These are phyloP conservation scores for Panthera tigris DNA, from an alignment of 2,113 vertebrate species.

Conservation along the genomic window DNA sequence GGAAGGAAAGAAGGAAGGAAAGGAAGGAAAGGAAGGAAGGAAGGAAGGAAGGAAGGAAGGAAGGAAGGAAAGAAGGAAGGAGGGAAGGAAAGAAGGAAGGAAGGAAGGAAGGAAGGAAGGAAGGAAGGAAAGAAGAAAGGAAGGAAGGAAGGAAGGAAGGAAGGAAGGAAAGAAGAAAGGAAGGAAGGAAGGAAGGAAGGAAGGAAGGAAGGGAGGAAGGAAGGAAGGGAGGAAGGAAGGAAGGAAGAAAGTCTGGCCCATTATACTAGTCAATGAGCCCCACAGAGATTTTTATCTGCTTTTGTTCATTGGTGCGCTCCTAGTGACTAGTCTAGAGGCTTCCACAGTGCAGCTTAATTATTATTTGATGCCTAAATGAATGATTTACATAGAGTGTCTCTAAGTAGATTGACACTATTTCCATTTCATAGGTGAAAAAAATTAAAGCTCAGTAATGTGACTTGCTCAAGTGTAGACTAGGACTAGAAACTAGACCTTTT, in stretches of 20 bases:
- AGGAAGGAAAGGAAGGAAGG: too few relatives aligned
- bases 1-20: too few relatives aligned
- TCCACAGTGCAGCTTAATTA: neutral
- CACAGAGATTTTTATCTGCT: neutral
- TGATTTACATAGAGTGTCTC: neutral
- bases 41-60: too few relatives aligned
- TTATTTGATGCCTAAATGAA: neutral
- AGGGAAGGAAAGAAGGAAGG: too few relatives aligned
- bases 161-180: fast-evolving
- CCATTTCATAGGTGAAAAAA: neutral
- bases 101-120: too few relatives aligned
- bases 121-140: neutral
- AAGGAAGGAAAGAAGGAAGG: too few relatives aligned
- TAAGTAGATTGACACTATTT: neutral
- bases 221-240: fast-evolving
- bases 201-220: too few relatives aligned
- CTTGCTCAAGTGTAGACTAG: neutral
- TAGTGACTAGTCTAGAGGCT: neutral
- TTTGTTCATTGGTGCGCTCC: neutral
- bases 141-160: fast-evolving
- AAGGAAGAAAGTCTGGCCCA: neutral
- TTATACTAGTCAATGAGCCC: neutral
- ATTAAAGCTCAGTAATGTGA: neutral
- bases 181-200: too few relatives aligned
- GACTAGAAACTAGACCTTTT: neutral